phyloP scores from a whole-genome alignment of 1,140 invertebrate species.

The Zelostemma sp. region DNA sequence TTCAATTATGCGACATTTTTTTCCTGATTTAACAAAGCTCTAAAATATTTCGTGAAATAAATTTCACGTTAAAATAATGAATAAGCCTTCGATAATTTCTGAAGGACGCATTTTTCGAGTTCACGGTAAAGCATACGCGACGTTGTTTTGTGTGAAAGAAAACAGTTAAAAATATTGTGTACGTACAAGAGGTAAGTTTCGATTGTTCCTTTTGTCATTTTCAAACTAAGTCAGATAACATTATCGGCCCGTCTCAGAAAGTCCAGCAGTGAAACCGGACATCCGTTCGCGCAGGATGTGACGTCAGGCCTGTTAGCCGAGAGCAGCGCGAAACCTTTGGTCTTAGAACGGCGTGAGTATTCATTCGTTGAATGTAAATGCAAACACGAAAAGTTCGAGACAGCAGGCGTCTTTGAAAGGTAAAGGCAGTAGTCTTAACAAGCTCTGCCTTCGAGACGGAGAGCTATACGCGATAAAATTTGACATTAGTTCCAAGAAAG shows the following conservation, averaged over 20 bases:
- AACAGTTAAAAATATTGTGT: too few relatives aligned
- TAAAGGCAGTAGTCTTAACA: not conserved
- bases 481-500: not conserved
- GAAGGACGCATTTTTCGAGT: too few relatives aligned
- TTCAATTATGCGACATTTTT: too few relatives aligned
- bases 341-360: slow-evolving; percentile 53
- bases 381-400: slow-evolving; percentile 33
- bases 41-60: too few relatives aligned
- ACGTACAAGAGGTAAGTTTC: too few relatives aligned
- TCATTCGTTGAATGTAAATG: slow-evolving; percentile 50
- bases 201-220: slow-evolving; percentile 3
- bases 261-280: slow-evolving; percentile 63
- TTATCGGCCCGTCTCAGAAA: slow-evolving; percentile 59
- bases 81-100: too few relatives aligned
- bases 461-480: not conserved
- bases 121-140: too few relatives aligned
- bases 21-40: too few relatives aligned
- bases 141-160: too few relatives aligned
- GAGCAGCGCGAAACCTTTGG: slow-evolving; percentile 42
- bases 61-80: too few relatives aligned
- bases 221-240: slow-evolving; percentile 57
- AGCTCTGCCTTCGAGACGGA: not conserved
- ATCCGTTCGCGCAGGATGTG: slow-evolving; percentile 66
- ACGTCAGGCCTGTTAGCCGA: slow-evolving; percentile 58
- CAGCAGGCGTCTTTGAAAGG: slow-evolving; percentile 11